Base-by-base conservation (phyloP, 1,140 invertebrate species). In the Drosophila sechellia region DNA sequence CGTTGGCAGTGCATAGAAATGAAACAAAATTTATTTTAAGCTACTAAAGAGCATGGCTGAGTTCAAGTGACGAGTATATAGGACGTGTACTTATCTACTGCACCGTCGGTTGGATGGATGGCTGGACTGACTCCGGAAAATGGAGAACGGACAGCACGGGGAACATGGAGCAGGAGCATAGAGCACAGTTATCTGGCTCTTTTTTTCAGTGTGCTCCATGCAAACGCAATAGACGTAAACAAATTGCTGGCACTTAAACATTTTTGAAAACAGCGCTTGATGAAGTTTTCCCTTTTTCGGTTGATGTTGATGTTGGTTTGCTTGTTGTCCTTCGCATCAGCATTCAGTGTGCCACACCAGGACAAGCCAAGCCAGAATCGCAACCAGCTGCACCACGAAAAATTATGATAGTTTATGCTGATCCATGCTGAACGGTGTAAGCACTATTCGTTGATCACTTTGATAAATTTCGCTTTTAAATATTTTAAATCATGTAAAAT, bases 221-320 rank as follows among this genome's bases (percentile, higher is more conserved):
- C 60, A 56, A 78, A 83, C 59, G 79, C 55, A 83, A 78, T 77
- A 78, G 79, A 81, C 79, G 74, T 74, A 81, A 81, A 81, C 79
- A 81, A 81, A 81, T 81, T 81, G 79, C 79, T 64, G 79, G 74
- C 79, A 81, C 79, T 81, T 81, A 81, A 83, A 78, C 79, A 83
- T 83, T 81, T 81, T 81, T 76, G 79, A 72, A 81, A 81, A 77
- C 79, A 77, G 56, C 68, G 79, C 79, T 81, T 81, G 73, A 81
- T 81, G 79, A 81, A 81, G 66, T 81, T 81, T 81, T 72, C 68
- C 65, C 68, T 57, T 71, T 69, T 71, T 71, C 50, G 68, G 68
- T 57, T 31, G 52, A 71, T 80, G 68, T 57, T 31, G 52, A 71
- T 80, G 72, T 42, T 66, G 61, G 45, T 39, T 56, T 25, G 48